These are phyloP conservation scores for Pterocles burchelli DNA, from an alignment of 2,113 vertebrate species.

Conservation along the genomic window DNA sequence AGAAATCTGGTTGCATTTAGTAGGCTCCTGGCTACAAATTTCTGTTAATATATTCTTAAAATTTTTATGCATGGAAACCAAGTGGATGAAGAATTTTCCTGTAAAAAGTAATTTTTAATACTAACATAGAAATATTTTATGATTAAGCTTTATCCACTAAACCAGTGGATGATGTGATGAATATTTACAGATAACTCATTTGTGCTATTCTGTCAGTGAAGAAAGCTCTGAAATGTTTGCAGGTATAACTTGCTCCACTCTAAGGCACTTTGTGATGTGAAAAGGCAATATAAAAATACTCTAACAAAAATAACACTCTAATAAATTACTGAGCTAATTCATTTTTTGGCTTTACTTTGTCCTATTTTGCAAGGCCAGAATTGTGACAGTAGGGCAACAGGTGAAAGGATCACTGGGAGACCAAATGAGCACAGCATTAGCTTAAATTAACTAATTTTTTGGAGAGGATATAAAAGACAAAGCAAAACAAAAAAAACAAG, in stretches of 20 bases:
- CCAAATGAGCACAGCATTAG: not conserved
- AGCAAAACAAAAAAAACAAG: not conserved
- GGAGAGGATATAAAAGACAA: not conserved
- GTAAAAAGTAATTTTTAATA: not conserved
- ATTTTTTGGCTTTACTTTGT: not conserved
- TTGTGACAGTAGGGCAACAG: not conserved
- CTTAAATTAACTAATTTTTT: not conserved
- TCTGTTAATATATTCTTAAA: not conserved
- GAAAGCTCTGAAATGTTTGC: not conserved
- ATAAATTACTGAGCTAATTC: not conserved
- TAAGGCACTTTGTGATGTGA: not conserved
- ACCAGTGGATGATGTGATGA: not conserved
- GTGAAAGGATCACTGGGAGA: not conserved
- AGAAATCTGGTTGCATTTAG: not conserved
- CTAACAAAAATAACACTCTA: not conserved
- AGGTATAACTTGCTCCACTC: not conserved
- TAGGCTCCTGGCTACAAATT: not conserved
- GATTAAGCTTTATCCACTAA: not conserved
- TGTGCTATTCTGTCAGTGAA: not conserved
- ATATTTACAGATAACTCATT: not conserved
- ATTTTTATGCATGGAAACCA: not conserved
- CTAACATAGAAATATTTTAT: not conserved
- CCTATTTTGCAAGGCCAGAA: not conserved
- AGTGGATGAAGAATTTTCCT: not conserved
- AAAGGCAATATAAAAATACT: not conserved